Conservation (phyloP, 2,888 invertebrate genomes). For the Drosophila histrio region DNA sequence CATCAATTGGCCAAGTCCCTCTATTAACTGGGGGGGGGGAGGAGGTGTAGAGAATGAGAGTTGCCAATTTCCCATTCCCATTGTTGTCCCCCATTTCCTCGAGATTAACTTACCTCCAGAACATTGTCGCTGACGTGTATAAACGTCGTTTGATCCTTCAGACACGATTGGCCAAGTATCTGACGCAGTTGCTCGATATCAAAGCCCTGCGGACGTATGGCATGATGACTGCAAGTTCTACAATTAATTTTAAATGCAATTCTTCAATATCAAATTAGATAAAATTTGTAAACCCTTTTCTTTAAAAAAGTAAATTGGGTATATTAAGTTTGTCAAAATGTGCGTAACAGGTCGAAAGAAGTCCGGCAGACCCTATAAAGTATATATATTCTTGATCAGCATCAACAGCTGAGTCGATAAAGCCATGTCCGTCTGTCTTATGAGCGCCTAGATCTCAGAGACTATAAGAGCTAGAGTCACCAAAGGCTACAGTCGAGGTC, state of each 20-base stretch:
- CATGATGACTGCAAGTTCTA: neutral
- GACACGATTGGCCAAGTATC: neutral
- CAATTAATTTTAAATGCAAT: neutral
- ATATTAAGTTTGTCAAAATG: no score
- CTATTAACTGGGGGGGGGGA: conserved; percentile 41
- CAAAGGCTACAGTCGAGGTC: no score
- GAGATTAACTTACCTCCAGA: conserved; percentile 35
- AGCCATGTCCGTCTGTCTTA: no score
- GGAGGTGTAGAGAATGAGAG: neutral
- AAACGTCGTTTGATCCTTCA: conserved; percentile 33
- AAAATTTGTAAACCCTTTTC: no score
- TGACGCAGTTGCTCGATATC: conserved; percentile 49
- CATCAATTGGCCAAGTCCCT: conserved; percentile 45
- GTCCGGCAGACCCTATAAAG: no score
- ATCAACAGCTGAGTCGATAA: no score
- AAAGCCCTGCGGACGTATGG: conserved; percentile 60
- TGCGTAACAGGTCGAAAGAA: no score
- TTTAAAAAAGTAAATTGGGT: no score
- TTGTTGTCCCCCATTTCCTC: neutral
- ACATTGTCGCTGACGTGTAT: conserved; percentile 47
- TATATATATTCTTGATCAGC: no score
- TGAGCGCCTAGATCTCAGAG: no score
- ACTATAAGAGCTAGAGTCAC: no score
- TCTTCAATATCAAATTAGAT: neutral
- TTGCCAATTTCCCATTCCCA: neutral